Evolutionary conservation across 2,113 vertebrate species (phyloP).

Genomic region (Ifrita kowaldi): DNA sequence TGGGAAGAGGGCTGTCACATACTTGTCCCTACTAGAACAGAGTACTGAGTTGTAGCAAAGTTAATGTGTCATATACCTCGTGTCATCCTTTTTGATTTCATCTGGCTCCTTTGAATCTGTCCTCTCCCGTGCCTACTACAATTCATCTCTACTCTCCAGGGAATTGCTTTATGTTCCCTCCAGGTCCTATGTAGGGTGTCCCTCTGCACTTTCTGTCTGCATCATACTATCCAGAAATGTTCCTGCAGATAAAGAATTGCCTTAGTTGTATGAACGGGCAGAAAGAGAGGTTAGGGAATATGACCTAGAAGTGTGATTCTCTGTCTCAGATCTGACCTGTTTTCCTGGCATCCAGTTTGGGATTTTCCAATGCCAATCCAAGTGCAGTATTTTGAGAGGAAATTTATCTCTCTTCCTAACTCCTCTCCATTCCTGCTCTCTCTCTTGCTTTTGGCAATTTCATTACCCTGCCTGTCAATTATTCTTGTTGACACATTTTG

Average conservation of each 20-base stretch:
- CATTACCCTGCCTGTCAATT: not conserved
- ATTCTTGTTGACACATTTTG: not conserved
- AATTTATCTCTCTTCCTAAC: not conserved
- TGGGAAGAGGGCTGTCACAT: not conserved
- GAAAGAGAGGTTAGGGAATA: not conserved
- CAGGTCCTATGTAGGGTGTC: fast-evolving
- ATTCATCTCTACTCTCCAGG: not conserved
- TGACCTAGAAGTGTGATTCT: not conserved
- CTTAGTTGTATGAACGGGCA: not conserved
- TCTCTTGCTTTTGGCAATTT: not conserved
- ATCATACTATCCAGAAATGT: not conserved
- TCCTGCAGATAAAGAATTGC: not conserved
- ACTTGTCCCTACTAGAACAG: not conserved
- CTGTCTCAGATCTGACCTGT: not conserved
- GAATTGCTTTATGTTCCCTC: not conserved
- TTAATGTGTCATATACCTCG: not conserved
- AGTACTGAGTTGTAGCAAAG: not conserved
- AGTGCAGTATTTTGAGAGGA: not conserved
- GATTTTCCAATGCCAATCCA: not conserved
- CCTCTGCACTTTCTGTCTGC: not conserved
- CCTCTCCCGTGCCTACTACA: not conserved
- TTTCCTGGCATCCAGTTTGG: not conserved
- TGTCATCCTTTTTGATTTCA: not conserved
- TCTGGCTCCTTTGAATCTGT: not conserved
- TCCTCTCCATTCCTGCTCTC: not conserved